These are phyloP conservation scores for Rhea pennata DNA, from an alignment of 2,113 vertebrate species.

Conservation along the genomic window DNA sequence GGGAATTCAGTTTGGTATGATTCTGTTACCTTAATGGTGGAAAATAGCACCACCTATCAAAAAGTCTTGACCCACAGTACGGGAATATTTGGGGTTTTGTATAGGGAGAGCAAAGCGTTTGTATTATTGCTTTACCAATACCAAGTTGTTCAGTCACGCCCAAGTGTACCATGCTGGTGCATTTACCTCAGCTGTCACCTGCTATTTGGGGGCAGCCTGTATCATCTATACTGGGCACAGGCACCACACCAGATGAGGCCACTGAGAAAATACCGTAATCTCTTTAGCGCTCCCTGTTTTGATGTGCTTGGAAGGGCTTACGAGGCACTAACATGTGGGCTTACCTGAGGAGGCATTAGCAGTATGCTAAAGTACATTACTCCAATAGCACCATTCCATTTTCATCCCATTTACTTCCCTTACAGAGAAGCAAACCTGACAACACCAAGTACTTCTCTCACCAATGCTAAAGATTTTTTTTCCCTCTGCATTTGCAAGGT, in stretches of 20 bases:
- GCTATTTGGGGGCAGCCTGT: not conserved
- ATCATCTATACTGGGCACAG: not conserved
- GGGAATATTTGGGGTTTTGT: not conserved
- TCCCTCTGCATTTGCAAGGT: not conserved
- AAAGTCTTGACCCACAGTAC: not conserved
- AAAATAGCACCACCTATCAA: not conserved
- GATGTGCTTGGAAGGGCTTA: slow-evolving; percentile 2
- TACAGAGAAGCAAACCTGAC: not conserved
- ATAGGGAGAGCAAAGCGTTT: not conserved
- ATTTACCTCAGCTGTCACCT: not conserved
- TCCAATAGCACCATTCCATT: not conserved
- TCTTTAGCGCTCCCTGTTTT: slow-evolving; percentile 39
- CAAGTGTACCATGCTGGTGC: not conserved
- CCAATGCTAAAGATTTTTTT: not conserved
- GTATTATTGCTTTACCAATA: not conserved
- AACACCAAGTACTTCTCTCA: not conserved
- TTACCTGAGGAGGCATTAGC: slow-evolving; percentile 31
- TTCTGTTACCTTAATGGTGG: not conserved
- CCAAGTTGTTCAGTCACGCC: not conserved
- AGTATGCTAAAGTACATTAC: not conserved
- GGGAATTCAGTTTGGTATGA: not conserved
- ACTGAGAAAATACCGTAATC: slow-evolving; percentile 16
- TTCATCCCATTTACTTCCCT: not conserved
- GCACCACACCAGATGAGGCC: not conserved
- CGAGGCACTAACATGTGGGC: not conserved